Base-by-base conservation (phyloP, 2,797 vertebrate genomes). In the Semotilus atromaculatus region DNA sequence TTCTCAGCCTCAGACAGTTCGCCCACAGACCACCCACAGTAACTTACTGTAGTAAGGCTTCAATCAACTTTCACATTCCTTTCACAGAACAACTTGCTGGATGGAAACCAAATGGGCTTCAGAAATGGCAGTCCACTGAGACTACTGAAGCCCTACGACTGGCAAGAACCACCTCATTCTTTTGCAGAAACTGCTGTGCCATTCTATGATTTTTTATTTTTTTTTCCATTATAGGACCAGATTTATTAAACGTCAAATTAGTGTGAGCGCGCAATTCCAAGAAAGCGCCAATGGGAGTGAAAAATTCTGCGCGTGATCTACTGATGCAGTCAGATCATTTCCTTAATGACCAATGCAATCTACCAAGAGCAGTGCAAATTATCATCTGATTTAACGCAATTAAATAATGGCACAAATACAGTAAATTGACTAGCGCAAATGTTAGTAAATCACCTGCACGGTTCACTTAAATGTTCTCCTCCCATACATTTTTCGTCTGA, bases 21-120 rank as follows among this genome's bases (percentile, higher is more conserved):
- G 64, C 31, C 62, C 45, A 80, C 45, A 1, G 31, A 62, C 55
- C 43, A 26, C 19, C 68, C 80, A 58, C 67, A 11, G 18, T 73
- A 64, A 78, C 53, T 36, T 43, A 64, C 76, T 78, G 76, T 78
- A 43, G 76, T 64, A 60, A 60, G n/a, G 76, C 76, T 78, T 78
- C 76, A 78, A 78, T 78, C 58, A 62, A 78, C 76, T 64, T 78
- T 29, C 76, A 78, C 38, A 78, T 78, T 64, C 19, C 29, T 60
- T 73, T 73, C 68, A 81, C 67, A 31, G n/a, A 81, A 55, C 4
- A 55, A 53, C 68, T 31, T 70, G 10, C 53, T 81, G 68, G 36
- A 81, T 60, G 23, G 53, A 55, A 34, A 29, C 21, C 66, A 55
- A 64, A 29, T 40, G 36, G 26, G 14, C 36, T 78, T 64, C n/a